phyloP scores from a whole-genome alignment of 2,888 invertebrate species.

The Noctua janthina region DNA sequence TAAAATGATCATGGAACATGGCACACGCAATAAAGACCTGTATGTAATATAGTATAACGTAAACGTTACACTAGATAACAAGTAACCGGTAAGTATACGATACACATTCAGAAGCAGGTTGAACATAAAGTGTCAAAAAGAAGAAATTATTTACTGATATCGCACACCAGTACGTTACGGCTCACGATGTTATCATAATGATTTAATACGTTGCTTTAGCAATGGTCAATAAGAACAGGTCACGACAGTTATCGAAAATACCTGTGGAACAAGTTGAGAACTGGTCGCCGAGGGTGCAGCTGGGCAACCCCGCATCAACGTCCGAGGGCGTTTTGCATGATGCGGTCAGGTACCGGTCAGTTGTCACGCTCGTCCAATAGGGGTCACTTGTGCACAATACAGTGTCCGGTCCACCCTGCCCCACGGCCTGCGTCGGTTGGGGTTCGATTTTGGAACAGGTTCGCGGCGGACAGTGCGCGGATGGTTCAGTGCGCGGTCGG shows the following conservation, averaged over 20 bases:
- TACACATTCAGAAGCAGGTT: constrained; percentile 44
- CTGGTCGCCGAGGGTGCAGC: constrained; percentile 83
- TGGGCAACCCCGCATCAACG: constrained; percentile 84
- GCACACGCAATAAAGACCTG: not conserved
- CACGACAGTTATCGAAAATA: constrained; percentile 80
- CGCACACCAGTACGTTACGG: constrained; percentile 59
- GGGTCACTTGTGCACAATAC: constrained; percentile 87
- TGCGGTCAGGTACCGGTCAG: constrained; percentile 84
- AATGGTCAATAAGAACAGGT: constrained; percentile 72
- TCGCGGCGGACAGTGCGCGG: constrained; percentile 62
- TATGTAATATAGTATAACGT: constrained; percentile 4
- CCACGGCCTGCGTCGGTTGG: constrained; percentile 70
- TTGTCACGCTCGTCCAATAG: constrained; percentile 78
- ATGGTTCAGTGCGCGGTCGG: constrained; percentile 75
- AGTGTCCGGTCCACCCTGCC: constrained; percentile 81
- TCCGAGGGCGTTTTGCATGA: constrained; percentile 86
- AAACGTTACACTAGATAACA: constrained; percentile 28
- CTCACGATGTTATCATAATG: constrained; percentile 69
- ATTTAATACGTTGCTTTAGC: constrained; percentile 72
- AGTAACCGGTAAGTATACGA: constrained; percentile 24
- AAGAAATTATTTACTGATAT: constrained; percentile 59
- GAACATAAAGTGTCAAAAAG: constrained; percentile 48
- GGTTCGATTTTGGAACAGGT: constrained; percentile 78
- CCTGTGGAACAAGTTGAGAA: constrained; percentile 85
- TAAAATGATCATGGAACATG: not conserved